Evolutionary conservation across 2,113 vertebrate species (phyloP), one percentile per base, ranked within the genome.

Genomic region (human (Homo sapiens)): DNA sequence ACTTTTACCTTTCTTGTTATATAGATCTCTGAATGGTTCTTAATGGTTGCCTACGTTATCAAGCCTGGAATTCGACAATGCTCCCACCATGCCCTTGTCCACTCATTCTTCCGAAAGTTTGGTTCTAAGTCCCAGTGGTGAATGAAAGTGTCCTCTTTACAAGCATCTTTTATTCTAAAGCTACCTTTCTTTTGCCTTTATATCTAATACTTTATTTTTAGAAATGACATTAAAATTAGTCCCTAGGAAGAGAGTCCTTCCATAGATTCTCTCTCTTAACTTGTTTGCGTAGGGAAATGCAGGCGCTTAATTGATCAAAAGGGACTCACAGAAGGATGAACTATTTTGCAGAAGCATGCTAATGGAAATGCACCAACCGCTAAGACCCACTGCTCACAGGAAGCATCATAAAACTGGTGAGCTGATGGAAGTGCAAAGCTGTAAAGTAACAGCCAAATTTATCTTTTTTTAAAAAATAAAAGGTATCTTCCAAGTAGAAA

Each of bases 271-370:
- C 38, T 82, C 80, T 68, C 48, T 87, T 66, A 98, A 98, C 89
- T 94, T 96, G 61, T 90, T 87, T 97, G 35, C 92, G 89, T 92
- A 98, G 90, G 93, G 94, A 96, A 83, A 94, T 93, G 80, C 38
- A 89, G 64, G 95, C 95, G 89, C 92, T 97, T 98, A 98, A 97
- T 70, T 98, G 93, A 98, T 96, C 97, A 98, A 97, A 98, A 97
- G 90, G 96, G 98, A 98, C 73, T 97, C 97, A 95, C 87, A 97
- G 96, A 97, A 96, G 22, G n/a, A 97, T 94, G 89, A 98, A 96
- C 89, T 90, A 97, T 90, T 98, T 95, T 70, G 6, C 94, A 97
- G 94, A 98, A 91, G 80, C 93, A 64, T 98, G 97, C 89, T 98
- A 98, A 98, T 93, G 59, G 92, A 91, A 97, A 82, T 93, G 79